A percentile compares a stretch with the other conserved stretches of the same genome.
These are phyloP conservation scores for Macrobrachium nipponense DNA, from an alignment of 1,140 invertebrate genomes.

Conservation along the genomic window DNA sequence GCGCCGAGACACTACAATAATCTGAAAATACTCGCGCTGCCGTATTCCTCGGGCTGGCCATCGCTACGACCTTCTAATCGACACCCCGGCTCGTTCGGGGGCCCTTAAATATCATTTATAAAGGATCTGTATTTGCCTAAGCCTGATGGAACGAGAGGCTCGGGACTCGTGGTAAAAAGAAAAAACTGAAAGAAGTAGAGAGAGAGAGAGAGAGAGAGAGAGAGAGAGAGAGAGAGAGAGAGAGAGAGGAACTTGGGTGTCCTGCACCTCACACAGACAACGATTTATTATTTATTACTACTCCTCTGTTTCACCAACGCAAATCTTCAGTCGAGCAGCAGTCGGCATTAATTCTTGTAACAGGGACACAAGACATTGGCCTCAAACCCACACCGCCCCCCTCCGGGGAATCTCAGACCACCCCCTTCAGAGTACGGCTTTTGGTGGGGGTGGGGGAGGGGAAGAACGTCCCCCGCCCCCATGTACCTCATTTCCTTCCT, in stretches of 20 bases:
- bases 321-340: slow-evolving; percentile 55
- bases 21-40: slow-evolving; percentile 60
- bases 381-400: slow-evolving; percentile 22
- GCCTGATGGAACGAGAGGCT: slow-evolving; percentile 55
- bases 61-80: slow-evolving; percentile 60
- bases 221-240: no score
- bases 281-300: slow-evolving; percentile 57
- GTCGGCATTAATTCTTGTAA: slow-evolving; percentile 53
- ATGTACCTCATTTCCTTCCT: no score
- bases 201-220: slow-evolving; percentile 4
- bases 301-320: slow-evolving; percentile 42
- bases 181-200: slow-evolving; percentile 27
- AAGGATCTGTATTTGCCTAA: slow-evolving; percentile 59
- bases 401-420: slow-evolving; percentile 59
- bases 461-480: no score
- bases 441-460: no score
- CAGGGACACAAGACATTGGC: slow-evolving; percentile 48
- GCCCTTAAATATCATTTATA: slow-evolving; percentile 61
- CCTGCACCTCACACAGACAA: slow-evolving; percentile 2
- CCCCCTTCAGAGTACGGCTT: slow-evolving; percentile 36
- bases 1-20: slow-evolving; percentile 58
- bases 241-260: no score
- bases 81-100: slow-evolving; percentile 46
- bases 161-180: slow-evolving; percentile 30
- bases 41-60: slow-evolving; percentile 42